Evolutionary conservation across 2,797 vertebrate species (phyloP), one percentile per base, ranked within the genome.

Genomic region (Lycodopsis pacificus): DNA sequence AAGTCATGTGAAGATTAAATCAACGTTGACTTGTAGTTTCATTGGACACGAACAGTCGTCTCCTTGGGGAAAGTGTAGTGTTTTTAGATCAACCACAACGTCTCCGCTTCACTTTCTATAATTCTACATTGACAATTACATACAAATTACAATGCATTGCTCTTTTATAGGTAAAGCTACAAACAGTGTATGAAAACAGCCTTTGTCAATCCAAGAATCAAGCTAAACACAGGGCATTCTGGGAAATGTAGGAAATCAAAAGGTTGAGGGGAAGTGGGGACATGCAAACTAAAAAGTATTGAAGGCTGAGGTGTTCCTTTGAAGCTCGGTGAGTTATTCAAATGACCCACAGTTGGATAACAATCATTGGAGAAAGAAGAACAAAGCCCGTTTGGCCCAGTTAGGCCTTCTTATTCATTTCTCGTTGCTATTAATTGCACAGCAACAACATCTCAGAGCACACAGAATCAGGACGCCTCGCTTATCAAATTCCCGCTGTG

Each of bases 301-400:
- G 10, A 4, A 13, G 17, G 20, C 6, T 19, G 7, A 65, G 27
- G 34, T 15, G 10, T 51, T 73, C 54, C 12, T 56, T 30, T 13
- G n/a, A 30, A 61, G 34, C 30, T 5, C 4, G 10, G 5, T 25
- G 48, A 58, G 13, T 59, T 69, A 53, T 53, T 44, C 13, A 42
- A 72, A 61, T 59, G 32, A 42, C 34, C 57, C 22, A 3, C 2
- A 20, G 49, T 63, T 34, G 34, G 38, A 48, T 48, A 48, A 77
- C 30, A 54, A 13, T 5, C 66, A 51, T 61, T 32, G 6, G 11
- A 61, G 3, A 25, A 54, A 79, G 36, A 13, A 62, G 65, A 81
- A 64, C 59, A 69, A 49, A 40, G 61, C 49, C 14, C 4, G 65
- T 73, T 80, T 65, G 46, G 64, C 73, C 56, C 67, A 56, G 36